Base-by-base conservation (phyloP, 2,797 vertebrate genomes). In the Ctenopoma kingsleyae region DNA sequence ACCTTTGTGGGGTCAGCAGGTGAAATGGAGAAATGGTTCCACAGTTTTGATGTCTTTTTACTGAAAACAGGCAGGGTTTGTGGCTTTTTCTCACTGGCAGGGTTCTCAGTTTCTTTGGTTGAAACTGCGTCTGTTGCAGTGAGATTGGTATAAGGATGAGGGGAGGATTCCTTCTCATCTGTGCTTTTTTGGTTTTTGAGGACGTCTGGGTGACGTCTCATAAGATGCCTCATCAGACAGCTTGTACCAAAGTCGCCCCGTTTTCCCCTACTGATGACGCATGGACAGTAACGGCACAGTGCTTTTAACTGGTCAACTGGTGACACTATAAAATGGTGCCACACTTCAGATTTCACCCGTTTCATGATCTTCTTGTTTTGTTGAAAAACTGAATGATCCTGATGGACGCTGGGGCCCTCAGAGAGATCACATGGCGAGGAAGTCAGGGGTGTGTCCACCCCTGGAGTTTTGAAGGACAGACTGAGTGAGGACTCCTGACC, bases 31-130 rank as follows among this genome's bases (percentile, higher is more conserved):
- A 99, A 99, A 80, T 99, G 97, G 88, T 99, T 99, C 97, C 98
- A 99, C 91, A 99, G 95, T 94, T 99, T 99, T 87, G 98, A 99
- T 56, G 98, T 99, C 94, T 97, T 99, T 92, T 99, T 99, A 85
- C 97, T 98, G 82, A 93, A 97, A 78, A 91, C 91, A 2, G 97
- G 95, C 84, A 95, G 86, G 32, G 92, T 81, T 54, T 90, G 95
- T 58, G 91, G 85, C 87, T 93, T 96, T 86, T 92, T 96, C 76
- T 94, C 94, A 78, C 72, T 53, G 16, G 89, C 70, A 32, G 94
- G 90, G 71, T 89, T 86, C 52, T 94, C 93, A 43, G 92, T 90
- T 79, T 93, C 74, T 88, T 93, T 96, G 87, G 94, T 88, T 60
- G 95, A 94, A 80, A 96, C 92, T 57, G 93, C 86, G 51, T 97